phyloP scores from a whole-genome alignment of 2,113 vertebrate genomes.

The Galemys pyrenaicus region DNA sequence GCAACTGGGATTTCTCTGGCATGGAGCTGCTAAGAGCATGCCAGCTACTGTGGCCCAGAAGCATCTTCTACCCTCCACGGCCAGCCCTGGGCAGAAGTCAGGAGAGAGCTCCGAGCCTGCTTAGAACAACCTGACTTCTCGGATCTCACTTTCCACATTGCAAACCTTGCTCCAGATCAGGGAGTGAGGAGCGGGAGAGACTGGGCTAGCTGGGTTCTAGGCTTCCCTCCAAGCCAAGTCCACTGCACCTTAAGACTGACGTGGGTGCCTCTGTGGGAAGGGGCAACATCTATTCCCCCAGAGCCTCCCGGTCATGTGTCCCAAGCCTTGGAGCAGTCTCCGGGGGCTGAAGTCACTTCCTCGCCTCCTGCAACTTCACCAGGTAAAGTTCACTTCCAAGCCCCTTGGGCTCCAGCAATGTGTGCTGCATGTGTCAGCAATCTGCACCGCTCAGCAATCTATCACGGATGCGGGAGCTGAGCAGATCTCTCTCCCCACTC shows the following conservation, averaged over 20 bases:
- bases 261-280: not conserved
- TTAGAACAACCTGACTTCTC: not conserved
- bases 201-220: not conserved
- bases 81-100: not conserved
- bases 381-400: not conserved
- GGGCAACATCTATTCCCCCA: not conserved
- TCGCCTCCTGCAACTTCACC: not conserved
- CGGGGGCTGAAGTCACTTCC: not conserved
- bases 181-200: not conserved
- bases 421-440: not conserved
- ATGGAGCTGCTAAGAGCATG: not conserved
- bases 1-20: not conserved
- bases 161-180: fast-evolving
- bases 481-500: not conserved
- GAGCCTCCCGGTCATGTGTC: too few species aligned
- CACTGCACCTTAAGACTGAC: not conserved
- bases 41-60: not conserved
- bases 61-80: not conserved
- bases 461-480: not conserved
- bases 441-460: not conserved
- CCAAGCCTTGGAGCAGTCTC: fast-evolving
- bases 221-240: not conserved
- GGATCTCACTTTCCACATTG: not conserved
- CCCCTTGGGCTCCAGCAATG: not conserved
- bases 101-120: not conserved